A percentile compares a stretch with the other conserved stretches of the same genome.
phyloP scores from a whole-genome alignment of 2,888 invertebrate genomes.

The Temnothorax ravouxi region DNA sequence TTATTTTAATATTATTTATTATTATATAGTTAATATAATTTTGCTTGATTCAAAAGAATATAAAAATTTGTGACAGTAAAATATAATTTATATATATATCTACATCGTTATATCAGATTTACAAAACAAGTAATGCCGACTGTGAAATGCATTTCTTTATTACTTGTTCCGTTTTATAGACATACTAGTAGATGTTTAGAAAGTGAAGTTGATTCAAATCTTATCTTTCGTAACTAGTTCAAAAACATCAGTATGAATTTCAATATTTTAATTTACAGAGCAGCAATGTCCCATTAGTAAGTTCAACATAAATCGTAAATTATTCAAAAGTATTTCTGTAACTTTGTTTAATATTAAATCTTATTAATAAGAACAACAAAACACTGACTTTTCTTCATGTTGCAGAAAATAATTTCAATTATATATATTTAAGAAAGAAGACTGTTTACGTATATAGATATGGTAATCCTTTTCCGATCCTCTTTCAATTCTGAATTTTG shows the following conservation, averaged over 20 bases:
- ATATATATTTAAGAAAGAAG: neutral
- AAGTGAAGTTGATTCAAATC: neutral
- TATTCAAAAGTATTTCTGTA: neutral
- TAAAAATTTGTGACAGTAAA: neutral
- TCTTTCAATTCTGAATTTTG: neutral
- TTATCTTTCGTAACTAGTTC: neutral
- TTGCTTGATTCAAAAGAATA: neutral
- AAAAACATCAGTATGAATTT: neutral
- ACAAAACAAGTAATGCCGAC: neutral
- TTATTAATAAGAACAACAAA: neutral
- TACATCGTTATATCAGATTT: neutral
- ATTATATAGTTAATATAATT: neutral
- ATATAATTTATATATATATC: neutral
- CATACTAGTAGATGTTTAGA: neutral
- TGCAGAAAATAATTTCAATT: neutral
- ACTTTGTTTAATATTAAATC: constrained; percentile 1
- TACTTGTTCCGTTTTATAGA: neutral
- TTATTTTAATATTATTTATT: neutral
- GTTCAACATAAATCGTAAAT: constrained; percentile 14
- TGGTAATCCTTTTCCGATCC: neutral
- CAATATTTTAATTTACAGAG: neutral
- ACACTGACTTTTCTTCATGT: neutral
- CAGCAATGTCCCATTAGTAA: neutral
- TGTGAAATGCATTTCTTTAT: neutral
- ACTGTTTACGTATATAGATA: neutral